These are phyloP conservation scores for Rhyzopertha dominica DNA, from an alignment of 1,140 invertebrate genomes.

Conservation along the genomic window DNA sequence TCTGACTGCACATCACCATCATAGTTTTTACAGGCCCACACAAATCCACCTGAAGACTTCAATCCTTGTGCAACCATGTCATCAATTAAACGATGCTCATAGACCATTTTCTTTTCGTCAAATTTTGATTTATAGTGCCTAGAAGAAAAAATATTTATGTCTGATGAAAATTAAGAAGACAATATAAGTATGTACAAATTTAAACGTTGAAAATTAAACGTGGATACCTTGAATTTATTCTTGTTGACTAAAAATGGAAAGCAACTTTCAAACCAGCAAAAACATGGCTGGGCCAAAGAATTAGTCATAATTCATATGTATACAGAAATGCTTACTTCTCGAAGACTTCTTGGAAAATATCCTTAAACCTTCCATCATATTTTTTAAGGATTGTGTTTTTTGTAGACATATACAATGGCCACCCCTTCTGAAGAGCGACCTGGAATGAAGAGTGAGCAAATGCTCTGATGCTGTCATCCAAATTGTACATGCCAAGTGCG, in stretches of 20 bases:
- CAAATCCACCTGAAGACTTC: constrained; percentile 82
- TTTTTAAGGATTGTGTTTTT: constrained; percentile 90
- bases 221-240: no score
- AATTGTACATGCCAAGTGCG: constrained; percentile 84
- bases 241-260: no score
- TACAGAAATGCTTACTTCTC: constrained; percentile 63
- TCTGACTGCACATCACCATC: constrained; percentile 90
- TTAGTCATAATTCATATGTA: no score
- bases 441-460: constrained; percentile 85
- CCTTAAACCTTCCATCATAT: constrained; percentile 90
- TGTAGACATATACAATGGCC: constrained; percentile 81
- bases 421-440: constrained; percentile 74
- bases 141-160: constrained; percentile 26
- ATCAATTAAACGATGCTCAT: constrained; percentile 89
- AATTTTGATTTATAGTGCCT: constrained; percentile 74
- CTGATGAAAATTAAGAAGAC: constrained; percentile 5
- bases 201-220: not conserved
- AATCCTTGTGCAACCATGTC: constrained; percentile 89
- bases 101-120: constrained; percentile 77
- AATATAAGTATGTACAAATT: not conserved
- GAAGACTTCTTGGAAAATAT: constrained; percentile 88
- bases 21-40: constrained; percentile 91
- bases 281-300: no score
- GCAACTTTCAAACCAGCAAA: no score
- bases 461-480: constrained; percentile 74